Base-by-base conservation (phyloP, 2,888 invertebrate species). In the Drosophila maculinotata region DNA sequence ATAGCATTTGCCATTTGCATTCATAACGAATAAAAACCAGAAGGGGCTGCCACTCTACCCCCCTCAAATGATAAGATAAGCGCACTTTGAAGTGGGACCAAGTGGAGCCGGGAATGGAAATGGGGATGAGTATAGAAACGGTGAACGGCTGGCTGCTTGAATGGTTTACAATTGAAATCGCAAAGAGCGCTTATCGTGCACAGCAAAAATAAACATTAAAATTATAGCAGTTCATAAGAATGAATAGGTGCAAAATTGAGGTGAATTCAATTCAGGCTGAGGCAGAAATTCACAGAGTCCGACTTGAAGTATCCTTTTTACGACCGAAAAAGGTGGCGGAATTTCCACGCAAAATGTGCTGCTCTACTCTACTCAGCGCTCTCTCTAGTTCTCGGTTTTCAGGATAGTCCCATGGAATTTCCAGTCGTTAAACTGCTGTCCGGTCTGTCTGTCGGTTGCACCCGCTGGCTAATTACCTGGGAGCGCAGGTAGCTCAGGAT, bases 231-330 rank as follows among this genome's bases (percentile, higher is more conserved):
- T 74, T 54, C 69, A 36, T 36, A 42, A 33, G 41, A 68, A 56
- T 48, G 33, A 48, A 56, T 42, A 20, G 4, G 35, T 15, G 14
- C 10, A 52, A 23, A 49, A 39, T 17, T 17, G 3, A 25, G 4
- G 10, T 20, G 17, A 15, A n/a, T n/a, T n/a, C n/a, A n/a, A n/a
- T n/a, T n/a, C n/a, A n/a, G n/a, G n/a, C n/a, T n/a, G n/a, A 31
- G 30, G 17, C 7, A 15, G 10, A 42, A 42, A 57, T 63, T 47
- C 63, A 58, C n/a, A n/a, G n/a, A n/a, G n/a, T 64, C 30, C 59
- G 2, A 72, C 60, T 76, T 42, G 73, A 76, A 44, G 41, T 48
- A 66, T 60, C 42, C 56, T 59, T 60, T 62, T 77, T 63, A 74
- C 51, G 75, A 38, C 31, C 49, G n/a, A 8, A 45, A 51, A 71